Evolutionary conservation across 2,113 vertebrate species (phyloP), one percentile per base, ranked within the genome.

Genomic region (Poecilia latipinna): DNA sequence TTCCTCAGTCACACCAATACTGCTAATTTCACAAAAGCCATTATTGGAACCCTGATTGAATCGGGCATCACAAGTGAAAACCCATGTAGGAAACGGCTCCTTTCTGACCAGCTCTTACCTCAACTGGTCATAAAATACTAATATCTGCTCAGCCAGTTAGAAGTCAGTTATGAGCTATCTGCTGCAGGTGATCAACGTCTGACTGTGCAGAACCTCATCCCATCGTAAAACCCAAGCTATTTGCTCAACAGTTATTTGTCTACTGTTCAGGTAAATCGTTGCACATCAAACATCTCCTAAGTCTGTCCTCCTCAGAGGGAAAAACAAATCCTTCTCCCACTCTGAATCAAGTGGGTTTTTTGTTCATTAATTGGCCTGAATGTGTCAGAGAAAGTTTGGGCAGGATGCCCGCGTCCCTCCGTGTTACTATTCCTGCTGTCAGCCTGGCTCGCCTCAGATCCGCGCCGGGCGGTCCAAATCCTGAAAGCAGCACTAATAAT

Each of bases 381-480:
- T 65, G 73, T 83, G 84, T 75, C 78, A 86, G n/a, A 81, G 67
- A 78, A 42, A 22, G 77, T 57, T 57, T 68, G 66, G 79, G 65
- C 75, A 12, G 0, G 54, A n/a, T 15, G 86, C 74, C 81, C 26
- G 72, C 0, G 19, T 67, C 0, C 35, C 69, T 64, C 26, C 33
- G 78, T 71, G 82, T 80, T 86, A 86, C 82, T 84, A 86, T 76
- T 68, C 81, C 60, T 80, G 74, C 77, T 24, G 73, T 88, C 82
- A 65, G 0, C 7, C 2, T 19, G 3, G 26, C 80, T 79, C 37
- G 5, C 71, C 37, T 76, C 63, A 68, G 8, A 62, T 24, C 64
- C 39, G n/a, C 61, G 26, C 61, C 26, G 7, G 39, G 39, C n/a
- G 29, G 61, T 72, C 33, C 57, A 62, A 28, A 51, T 0, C 65